phyloP scores from a whole-genome alignment of 2,888 invertebrate species.

The Acronicta leporina region DNA sequence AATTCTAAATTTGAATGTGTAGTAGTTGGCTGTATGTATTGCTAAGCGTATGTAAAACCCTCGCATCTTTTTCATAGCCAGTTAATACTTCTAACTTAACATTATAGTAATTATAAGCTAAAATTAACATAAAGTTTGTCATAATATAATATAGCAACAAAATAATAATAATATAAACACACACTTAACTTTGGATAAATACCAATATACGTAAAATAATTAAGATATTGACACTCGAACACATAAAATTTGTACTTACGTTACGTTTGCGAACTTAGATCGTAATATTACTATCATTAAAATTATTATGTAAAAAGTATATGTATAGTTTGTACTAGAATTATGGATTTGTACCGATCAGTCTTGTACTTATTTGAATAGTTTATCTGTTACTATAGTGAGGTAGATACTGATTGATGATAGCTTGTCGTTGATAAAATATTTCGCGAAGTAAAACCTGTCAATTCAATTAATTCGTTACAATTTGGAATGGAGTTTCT shows the following conservation, averaged over 20 bases:
- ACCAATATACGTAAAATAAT: constrained; percentile 81
- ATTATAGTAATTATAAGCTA: constrained; percentile 64
- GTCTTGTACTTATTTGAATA: constrained; percentile 79
- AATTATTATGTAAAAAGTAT: constrained; percentile 64
- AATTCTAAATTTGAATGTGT: constrained; percentile 15
- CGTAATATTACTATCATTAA: constrained; percentile 73
- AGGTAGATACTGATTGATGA: constrained; percentile 67
- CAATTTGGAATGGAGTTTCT: constrained; percentile 49
- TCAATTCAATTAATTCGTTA: constrained; percentile 26
- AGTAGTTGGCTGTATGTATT: constrained; percentile 8
- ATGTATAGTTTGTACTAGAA: constrained; percentile 78
- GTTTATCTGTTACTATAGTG: constrained; percentile 69
- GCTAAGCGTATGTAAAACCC: constrained; percentile 34
- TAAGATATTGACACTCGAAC: constrained; percentile 85
- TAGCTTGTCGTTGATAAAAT: constrained; percentile 16
- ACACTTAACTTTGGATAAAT: constrained; percentile 87
- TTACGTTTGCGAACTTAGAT: constrained; percentile 80
- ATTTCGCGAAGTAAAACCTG: constrained; percentile 24
- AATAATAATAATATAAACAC: constrained; percentile 85
- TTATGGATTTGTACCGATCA: constrained; percentile 85
- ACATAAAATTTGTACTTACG: constrained; percentile 87
- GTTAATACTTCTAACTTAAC: constrained; percentile 69
- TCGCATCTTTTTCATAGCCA: constrained; percentile 67
- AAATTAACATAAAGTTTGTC: constrained; percentile 78
- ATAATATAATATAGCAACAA: constrained; percentile 85